Evolutionary conservation across 2,113 vertebrate species (phyloP).

Genomic region (Mungos mungo): DNA sequence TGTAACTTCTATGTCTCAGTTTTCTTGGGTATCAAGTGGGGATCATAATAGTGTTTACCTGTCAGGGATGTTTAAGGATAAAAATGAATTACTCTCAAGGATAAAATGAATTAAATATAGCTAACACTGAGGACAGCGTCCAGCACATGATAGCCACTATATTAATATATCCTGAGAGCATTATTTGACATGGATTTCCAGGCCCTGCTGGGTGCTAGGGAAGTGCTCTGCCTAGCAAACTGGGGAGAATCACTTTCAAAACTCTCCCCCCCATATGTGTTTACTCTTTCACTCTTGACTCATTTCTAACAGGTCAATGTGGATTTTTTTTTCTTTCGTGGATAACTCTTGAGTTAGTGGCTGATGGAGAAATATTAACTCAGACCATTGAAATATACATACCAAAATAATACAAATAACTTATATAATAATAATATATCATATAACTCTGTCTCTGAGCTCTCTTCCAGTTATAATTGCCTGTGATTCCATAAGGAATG

Average conservation of each 20-base stretch:
- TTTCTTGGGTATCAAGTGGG: not conserved
- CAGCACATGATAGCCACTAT: not conserved
- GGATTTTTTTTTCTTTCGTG: not conserved
- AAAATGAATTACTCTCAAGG: no score
- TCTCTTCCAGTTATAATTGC: not conserved
- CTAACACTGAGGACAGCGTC: not conserved
- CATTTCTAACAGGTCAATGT: constrained; percentile 22
- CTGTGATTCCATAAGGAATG: not conserved
- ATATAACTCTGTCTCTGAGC: not conserved
- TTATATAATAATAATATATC: not conserved
- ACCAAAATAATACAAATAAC: not conserved
- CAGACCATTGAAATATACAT: not conserved
- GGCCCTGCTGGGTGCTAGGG: not conserved
- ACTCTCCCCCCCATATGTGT: rapidly evolving
- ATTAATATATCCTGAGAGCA: not conserved
- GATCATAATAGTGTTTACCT: not conserved
- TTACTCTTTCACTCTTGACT: not conserved
- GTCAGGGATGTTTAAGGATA: not conserved
- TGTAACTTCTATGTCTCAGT: not conserved
- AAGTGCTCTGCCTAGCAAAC: not conserved
- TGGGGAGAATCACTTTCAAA: not conserved
- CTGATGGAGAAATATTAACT: constrained; percentile 45
- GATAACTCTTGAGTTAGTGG: not conserved
- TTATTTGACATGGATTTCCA: not conserved
- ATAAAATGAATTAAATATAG: not conserved